Percentiles rank a stretch among this genome's conserved stretches.
These are phyloP conservation scores for Drosophila stalkeri DNA, from an alignment of 2,888 invertebrate genomes.

Conservation along the genomic window DNA sequence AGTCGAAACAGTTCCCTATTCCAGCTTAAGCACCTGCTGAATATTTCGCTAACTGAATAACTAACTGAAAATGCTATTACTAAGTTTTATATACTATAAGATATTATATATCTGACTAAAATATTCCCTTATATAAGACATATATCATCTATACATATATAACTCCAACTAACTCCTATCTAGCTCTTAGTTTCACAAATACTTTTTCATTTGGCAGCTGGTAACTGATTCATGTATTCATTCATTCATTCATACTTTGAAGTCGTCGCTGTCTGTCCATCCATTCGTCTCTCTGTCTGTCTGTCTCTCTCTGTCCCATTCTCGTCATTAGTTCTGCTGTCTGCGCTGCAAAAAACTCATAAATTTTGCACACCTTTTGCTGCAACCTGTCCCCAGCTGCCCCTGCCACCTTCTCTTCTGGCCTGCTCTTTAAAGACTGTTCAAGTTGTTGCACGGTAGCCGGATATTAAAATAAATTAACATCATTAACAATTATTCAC, in stretches of 20 bases:
- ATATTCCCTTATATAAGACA: too few species aligned
- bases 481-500: slow-evolving; percentile 75
- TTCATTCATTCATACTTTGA: slow-evolving; percentile 17
- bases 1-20: too few species aligned
- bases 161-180: neutral
- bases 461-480: slow-evolving; percentile 67
- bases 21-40: too few species aligned
- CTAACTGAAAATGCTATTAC: too few species aligned
- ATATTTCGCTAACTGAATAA: too few species aligned
- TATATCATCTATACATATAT: too few species aligned
- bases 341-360: slow-evolving; percentile 44
- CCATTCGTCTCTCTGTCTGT: neutral
- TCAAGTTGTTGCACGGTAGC: slow-evolving; percentile 62
- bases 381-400: slow-evolving; percentile 7
- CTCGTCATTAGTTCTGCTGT: slow-evolving; percentile 45
- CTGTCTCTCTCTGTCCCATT: slow-evolving; percentile 2
- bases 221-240: slow-evolving; percentile 19
- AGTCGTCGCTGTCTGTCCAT: neutral
- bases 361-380: slow-evolving; percentile 40
- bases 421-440: neutral
- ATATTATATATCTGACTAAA: too few species aligned
- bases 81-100: too few species aligned
- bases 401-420: neutral
- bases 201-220: slow-evolving; percentile 7
- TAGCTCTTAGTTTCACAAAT: neutral